These are phyloP conservation scores for Artibeus lituratus DNA, from an alignment of 2,797 vertebrate genomes.

Conservation along the genomic window DNA sequence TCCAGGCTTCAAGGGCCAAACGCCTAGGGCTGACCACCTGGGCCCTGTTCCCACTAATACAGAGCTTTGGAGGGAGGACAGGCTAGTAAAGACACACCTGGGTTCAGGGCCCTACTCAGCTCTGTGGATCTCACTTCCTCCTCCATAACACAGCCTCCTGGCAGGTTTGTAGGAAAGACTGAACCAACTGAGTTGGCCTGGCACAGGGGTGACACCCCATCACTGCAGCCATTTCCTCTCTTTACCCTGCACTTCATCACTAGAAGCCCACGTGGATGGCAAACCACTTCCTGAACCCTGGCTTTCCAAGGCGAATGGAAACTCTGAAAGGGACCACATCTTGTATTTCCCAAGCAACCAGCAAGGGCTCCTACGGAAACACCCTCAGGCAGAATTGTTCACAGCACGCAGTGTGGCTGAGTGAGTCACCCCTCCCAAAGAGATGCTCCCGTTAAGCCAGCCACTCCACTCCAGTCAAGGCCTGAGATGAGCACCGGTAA, in stretches of 20 bases:
- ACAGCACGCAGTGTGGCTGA: neutral
- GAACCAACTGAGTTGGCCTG: neutral
- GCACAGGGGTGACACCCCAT: neutral
- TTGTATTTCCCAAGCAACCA: constrained; percentile 46
- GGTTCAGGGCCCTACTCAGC: neutral
- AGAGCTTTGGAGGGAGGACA: neutral
- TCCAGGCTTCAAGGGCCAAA: neutral
- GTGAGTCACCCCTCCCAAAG: constrained; percentile 15
- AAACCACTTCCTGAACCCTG: neutral
- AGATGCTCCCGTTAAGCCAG: neutral
- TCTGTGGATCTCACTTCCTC: neutral
- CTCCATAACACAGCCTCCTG: neutral
- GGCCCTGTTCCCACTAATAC: neutral
- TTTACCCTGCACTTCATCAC: neutral
- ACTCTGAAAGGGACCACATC: constrained; percentile 38
- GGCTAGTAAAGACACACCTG: neutral
- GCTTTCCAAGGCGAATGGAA: constrained; percentile 20
- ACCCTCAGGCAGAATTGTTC: neutral
- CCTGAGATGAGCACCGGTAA: neutral
- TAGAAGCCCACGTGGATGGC: neutral
- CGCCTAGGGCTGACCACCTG: fast-evolving
- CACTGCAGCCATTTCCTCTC: neutral
- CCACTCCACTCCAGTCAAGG: neutral
- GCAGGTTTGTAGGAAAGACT: neutral
- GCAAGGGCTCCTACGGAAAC: neutral